phyloP scores from a whole-genome alignment of 2,797 vertebrate species.

The Oceanodroma leucorhoa region DNA sequence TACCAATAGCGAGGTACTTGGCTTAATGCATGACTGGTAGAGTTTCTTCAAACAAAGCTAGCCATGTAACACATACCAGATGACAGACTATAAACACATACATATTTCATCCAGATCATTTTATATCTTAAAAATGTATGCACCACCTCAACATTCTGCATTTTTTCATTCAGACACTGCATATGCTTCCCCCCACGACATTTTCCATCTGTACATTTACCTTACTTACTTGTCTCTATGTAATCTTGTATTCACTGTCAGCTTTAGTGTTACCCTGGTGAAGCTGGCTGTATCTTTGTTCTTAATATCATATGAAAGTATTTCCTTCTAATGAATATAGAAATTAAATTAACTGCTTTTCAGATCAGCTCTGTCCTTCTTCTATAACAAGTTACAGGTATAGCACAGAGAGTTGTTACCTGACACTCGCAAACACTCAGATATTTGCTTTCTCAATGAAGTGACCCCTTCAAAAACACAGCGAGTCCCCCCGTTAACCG shows the following conservation, averaged over 20 bases:
- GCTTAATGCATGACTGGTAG: not conserved
- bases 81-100: not conserved
- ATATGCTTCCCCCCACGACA: fast-evolving
- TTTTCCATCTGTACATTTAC: not conserved
- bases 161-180: not conserved
- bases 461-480: not conserved
- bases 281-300: not conserved
- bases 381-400: not conserved
- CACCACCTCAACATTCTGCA: not conserved
- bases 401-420: not conserved
- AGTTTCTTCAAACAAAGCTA: constrained; percentile 9
- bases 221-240: not conserved
- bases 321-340: not conserved
- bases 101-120: not conserved
- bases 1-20: not conserved
- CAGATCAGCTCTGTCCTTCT: not conserved
- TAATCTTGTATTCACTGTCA: not conserved
- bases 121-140: not conserved
- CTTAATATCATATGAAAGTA: not conserved
- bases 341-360: not conserved
- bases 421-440: not conserved
- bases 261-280: not conserved
- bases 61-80: constrained; percentile 9
- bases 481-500: not conserved
- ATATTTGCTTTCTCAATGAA: not conserved